Percentiles rank a stretch among this genome's conserved stretches.
Evolutionary conservation across 2,797 vertebrate genomes (phyloP).

Genomic region (Otolemur crassicaudatus): DNA sequence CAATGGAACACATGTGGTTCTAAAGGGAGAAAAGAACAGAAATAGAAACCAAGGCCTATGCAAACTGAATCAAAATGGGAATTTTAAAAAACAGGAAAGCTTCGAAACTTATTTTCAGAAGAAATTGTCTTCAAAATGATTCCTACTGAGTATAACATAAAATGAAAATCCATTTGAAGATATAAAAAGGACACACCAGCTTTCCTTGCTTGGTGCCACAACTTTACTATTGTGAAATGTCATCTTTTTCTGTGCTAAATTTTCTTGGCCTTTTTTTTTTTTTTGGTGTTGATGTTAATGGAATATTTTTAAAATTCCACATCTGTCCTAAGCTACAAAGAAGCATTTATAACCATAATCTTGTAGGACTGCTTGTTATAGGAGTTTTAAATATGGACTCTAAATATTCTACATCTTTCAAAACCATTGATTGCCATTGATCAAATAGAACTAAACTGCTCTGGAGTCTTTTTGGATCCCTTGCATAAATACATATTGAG

Average conservation of each 20-base stretch:
- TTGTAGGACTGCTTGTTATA: slow-evolving; percentile 56
- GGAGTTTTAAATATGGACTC: slow-evolving; percentile 73
- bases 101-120: slow-evolving; percentile 73
- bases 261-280: slow-evolving; percentile 67
- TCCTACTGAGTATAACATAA: slow-evolving; percentile 62
- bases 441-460: slow-evolving; percentile 76
- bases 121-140: slow-evolving; percentile 74
- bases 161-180: slow-evolving; percentile 71
- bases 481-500: slow-evolving; percentile 82
- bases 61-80: slow-evolving; percentile 65
- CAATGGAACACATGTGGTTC: slow-evolving; percentile 28
- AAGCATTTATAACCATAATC: slow-evolving; percentile 58
- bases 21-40: slow-evolving; percentile 6
- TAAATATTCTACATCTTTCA: slow-evolving; percentile 74
- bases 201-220: slow-evolving; percentile 52
- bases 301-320: slow-evolving; percentile 71
- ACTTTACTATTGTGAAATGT: slow-evolving; percentile 68
- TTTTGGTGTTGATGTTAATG: slow-evolving; percentile 64
- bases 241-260: slow-evolving; percentile 72
- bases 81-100: slow-evolving; percentile 70
- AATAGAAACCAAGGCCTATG: slow-evolving; percentile 48
- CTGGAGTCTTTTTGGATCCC: slow-evolving; percentile 69
- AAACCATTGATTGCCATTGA: slow-evolving; percentile 76
- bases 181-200: slow-evolving; percentile 69
- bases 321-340: slow-evolving; percentile 70